Base-by-base conservation (phyloP, 2,113 vertebrate genomes). In the Myodes glareolus region DNA sequence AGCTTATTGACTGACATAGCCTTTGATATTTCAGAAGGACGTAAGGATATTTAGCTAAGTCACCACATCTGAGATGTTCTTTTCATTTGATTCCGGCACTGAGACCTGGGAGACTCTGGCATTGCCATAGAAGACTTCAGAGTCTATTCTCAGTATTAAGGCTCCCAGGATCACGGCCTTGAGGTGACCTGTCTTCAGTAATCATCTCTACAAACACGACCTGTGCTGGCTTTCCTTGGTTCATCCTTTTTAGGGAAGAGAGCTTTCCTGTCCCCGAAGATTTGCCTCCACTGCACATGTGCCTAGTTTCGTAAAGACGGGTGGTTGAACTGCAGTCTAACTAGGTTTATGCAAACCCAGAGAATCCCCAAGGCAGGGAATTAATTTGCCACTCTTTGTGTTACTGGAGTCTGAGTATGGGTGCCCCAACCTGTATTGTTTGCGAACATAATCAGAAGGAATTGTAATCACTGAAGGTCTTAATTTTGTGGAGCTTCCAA, bases 401-500 rank as follows among this genome's bases (percentile, higher is more conserved):
- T 39, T 67, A 7, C 21, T 45, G 14, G 0, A 19, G 33, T 72
- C 85, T 33, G 65, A 58, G 33, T 45, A 92, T 93, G 84, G 92
- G 63, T 33, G 67, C 42, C 76, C 94, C 72, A 72, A 91, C 82
- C 84, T 96, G 47, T 63, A 29, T 95, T 96, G 47, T 95, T 93
- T 3, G 95, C 87, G 97, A 96, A 90, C 72, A 95, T 55, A 97
- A 96, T 98, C 98, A 97, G 97, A 97, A 97, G 93, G 97, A 98
- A 98, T 94, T 82, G 97, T 97, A 97, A 98, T 97, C 97, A 98
- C 97, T 97, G 96, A 96, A 97, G 97, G 94, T 98, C 95, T 97
- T 98, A 97, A 98, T 97, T 98, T 98, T 91, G 95, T 93, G 91
- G 94, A 98, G 94, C 93, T 97, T 96, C 76, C 97, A 92, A 94